Percentiles rank a stretch among this genome's conserved stretches.
Evolutionary conservation across 2,888 invertebrate species (phyloP).

Genomic region (Oeneis ivallda): DNA sequence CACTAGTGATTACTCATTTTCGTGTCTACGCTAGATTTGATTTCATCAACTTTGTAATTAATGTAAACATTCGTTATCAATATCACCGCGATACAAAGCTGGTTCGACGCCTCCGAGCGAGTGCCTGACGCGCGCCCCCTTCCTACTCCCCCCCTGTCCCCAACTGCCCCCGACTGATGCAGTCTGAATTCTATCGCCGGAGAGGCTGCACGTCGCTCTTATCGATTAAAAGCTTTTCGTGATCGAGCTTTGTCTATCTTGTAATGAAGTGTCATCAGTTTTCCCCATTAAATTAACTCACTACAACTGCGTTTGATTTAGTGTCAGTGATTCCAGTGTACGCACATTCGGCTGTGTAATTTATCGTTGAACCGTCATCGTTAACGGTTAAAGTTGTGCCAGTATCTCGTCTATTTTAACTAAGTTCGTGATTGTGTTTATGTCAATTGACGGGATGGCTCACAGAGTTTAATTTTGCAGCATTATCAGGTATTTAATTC

Average conservation of each 20-base stretch:
- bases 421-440: constrained; percentile 67
- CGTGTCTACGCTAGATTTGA: constrained; percentile 37
- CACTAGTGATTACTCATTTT: not conserved
- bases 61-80: constrained; percentile 73
- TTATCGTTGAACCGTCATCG: constrained; percentile 51
- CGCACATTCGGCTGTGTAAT: constrained; percentile 40
- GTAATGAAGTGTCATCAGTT: constrained; percentile 60
- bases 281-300: constrained; percentile 46
- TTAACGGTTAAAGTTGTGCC: constrained; percentile 63
- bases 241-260: constrained; percentile 71
- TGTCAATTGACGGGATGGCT: constrained; percentile 63
- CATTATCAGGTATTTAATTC: constrained; percentile 54
- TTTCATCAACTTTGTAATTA: constrained; percentile 55
- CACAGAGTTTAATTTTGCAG: constrained; percentile 57
- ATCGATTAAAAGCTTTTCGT: constrained; percentile 60
- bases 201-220: constrained; percentile 47
- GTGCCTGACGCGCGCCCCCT: constrained; percentile 63
- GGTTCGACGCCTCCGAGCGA: constrained; percentile 60
- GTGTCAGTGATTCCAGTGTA: constrained; percentile 48
- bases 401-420: constrained; percentile 62
- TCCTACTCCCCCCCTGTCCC: constrained; percentile 54
- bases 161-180: constrained; percentile 57
- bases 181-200: constrained; percentile 63
- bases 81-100: constrained; percentile 65
- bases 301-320: constrained; percentile 36